These are phyloP conservation scores for Cricetomys ansorgei DNA, from an alignment of 2,113 vertebrate species.

Conservation along the genomic window DNA sequence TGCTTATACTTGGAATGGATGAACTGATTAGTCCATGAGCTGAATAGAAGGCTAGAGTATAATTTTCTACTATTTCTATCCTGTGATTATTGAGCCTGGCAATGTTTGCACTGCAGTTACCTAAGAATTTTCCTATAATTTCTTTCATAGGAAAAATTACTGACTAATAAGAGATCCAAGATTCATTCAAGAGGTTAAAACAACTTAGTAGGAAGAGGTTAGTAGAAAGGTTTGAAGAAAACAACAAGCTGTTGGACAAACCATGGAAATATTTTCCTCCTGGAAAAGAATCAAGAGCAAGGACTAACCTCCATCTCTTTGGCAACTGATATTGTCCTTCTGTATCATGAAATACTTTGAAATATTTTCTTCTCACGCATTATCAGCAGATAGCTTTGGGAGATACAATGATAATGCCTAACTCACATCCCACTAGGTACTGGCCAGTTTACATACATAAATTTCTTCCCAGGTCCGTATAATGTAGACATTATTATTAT, in stretches of 20 bases:
- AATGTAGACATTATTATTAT: not conserved
- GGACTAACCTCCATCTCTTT: not conserved
- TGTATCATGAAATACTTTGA: not conserved
- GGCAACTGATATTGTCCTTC: not conserved
- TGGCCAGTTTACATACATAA: not conserved
- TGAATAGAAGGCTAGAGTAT: not conserved
- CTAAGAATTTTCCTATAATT: slow-evolving; percentile 11
- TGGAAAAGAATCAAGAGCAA: slow-evolving; percentile 23
- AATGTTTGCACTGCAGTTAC: not conserved
- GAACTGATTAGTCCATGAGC: not conserved
- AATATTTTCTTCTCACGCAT: not conserved
- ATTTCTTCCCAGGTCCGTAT: not conserved
- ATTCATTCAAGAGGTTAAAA: not conserved
- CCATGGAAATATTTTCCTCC: not conserved
- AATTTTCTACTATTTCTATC: not conserved
- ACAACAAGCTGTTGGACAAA: not conserved
- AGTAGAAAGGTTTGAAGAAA: not conserved
- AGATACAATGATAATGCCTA: not conserved
- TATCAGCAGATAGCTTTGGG: not conserved
- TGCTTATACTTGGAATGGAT: not conserved
- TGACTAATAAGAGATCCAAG: not conserved
- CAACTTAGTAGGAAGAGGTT: not conserved
- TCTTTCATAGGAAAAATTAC: not conserved
- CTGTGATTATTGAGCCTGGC: not conserved
- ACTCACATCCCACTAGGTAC: not conserved